Evolutionary conservation across 2,888 invertebrate species (phyloP), one percentile per base, ranked within the genome.

Genomic region (Apamea sordens): DNA sequence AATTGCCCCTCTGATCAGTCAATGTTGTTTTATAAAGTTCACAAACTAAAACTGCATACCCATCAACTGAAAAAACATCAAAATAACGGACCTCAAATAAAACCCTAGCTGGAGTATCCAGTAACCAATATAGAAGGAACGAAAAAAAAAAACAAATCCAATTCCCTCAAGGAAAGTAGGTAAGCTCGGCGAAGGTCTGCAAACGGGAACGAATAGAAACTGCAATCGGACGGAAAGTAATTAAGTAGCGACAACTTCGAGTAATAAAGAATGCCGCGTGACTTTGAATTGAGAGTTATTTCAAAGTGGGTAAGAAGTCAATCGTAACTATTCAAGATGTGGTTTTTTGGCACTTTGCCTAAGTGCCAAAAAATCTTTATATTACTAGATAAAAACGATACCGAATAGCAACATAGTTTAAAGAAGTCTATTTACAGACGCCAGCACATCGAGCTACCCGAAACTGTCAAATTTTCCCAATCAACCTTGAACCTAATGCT

Each of bases 201-300:
- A 59, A 77, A 77, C 73, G 63, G 71, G 59, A 41, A 28, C 24
- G 13, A 28, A 41, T 53, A 76, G 73, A 61, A 85, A 76, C 3
- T 76, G 82, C 82, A 84, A 64, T 71, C 63, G 36, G 24, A 71
- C 63, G 32, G 67, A 68, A 64, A 59, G 67, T 74, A 85, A 84
- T 84, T 85, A 84, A 73, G 53, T 73, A 44, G 36, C 15, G 69
- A 63, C 76, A 73, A 70, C 64, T 50, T n/a, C 1, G 4, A n/a
- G 64, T 32, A 65, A 69, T 75, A 80, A 64, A 80, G 63, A 53
- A 44, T 13, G 50, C n/a, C 11, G 21, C 44, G 53, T 70, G 80
- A 56, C 69, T 69, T 47, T 18, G 32, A 32, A 80, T 74, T 63
- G 50, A 73, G 47, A 73, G n/a, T 73, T 71, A 59, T 50, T 72